Evolutionary conservation across 2,888 invertebrate species (phyloP).

Genomic region (Drosophila nigricruria): DNA sequence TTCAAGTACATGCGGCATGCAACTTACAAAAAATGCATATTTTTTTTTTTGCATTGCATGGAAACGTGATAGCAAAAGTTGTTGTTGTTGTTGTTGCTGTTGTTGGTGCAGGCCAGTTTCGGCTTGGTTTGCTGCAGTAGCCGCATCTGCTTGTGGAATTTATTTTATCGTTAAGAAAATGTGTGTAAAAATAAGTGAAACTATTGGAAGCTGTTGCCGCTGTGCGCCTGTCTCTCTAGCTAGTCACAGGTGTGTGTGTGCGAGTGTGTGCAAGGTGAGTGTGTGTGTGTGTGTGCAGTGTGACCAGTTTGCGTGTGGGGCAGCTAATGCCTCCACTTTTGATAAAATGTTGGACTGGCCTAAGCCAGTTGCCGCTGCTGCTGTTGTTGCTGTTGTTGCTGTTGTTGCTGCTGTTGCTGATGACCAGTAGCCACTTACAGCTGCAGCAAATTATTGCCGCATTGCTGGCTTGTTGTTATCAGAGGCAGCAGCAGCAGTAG

Average conservation of each 20-base stretch:
- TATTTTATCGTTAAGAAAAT: slow-evolving; percentile 77
- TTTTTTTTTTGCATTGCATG: slow-evolving; percentile 63
- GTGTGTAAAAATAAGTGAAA: slow-evolving; percentile 79
- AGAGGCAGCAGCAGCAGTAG: slow-evolving; percentile 56
- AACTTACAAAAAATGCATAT: slow-evolving; percentile 53
- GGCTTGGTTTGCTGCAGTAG: slow-evolving; percentile 49
- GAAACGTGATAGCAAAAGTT: slow-evolving; percentile 80
- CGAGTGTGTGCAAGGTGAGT: slow-evolving; percentile 16
- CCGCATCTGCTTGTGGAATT: slow-evolving; percentile 77
- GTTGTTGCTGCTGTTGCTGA: slow-evolving; percentile 62
- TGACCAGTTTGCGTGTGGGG: slow-evolving; percentile 64
- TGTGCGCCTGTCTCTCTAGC: slow-evolving; percentile 31
- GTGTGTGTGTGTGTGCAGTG: slow-evolving; percentile 47
- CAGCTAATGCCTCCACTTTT: slow-evolving; percentile 79
- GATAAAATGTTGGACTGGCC: slow-evolving; percentile 77
- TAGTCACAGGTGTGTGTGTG: neutral
- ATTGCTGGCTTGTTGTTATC: slow-evolving; percentile 70
- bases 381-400: slow-evolving; percentile 16
- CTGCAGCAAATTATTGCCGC: slow-evolving; percentile 69
- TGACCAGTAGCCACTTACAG: slow-evolving; percentile 82
- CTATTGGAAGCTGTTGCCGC: slow-evolving; percentile 68
- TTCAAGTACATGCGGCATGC: slow-evolving; percentile 74
- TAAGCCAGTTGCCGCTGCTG: slow-evolving; percentile 67
- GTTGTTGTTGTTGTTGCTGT: slow-evolving; percentile 46
- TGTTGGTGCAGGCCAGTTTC: slow-evolving; percentile 42